Percentiles rank a stretch among this genome's conserved stretches.
Conservation (phyloP, 2,113 vertebrate species). For the Engraulis encrasicolus region DNA sequence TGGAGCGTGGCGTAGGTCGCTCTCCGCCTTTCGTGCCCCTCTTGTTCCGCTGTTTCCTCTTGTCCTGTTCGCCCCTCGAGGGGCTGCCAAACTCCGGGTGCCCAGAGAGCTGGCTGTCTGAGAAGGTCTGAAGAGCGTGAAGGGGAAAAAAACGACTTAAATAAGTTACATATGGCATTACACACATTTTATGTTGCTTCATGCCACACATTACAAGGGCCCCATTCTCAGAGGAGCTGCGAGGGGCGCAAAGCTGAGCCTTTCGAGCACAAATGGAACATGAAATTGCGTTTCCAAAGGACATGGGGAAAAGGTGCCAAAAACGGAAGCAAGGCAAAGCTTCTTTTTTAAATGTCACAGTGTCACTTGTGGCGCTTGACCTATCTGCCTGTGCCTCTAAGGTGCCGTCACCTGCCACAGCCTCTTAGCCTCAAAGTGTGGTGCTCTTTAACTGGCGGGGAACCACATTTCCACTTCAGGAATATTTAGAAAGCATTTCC, state of each 20-base stretch:
- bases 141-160: background rate
- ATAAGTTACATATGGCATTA: background rate
- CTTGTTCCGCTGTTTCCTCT: slow-evolving; percentile 87
- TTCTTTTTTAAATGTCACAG: background rate
- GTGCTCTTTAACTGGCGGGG: background rate
- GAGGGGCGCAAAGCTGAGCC: background rate
- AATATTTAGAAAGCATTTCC: too few species aligned
- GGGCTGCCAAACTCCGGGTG: slow-evolving; percentile 79
- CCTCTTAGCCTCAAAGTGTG: background rate
- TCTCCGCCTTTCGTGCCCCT: slow-evolving; percentile 76
- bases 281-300: background rate
- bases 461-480: background rate
- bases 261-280: background rate
- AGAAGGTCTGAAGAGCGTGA: slow-evolving; percentile 70
- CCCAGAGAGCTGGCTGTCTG: slow-evolving; percentile 76
- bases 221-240: background rate
- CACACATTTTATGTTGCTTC: too few species aligned
- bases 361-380: background rate
- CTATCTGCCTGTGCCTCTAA: background rate
- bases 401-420: background rate
- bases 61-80: slow-evolving; percentile 77
- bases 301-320: background rate
- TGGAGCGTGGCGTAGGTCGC: slow-evolving; percentile 82
- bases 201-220: background rate
- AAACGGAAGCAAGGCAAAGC: background rate